Evolutionary conservation across 2,113 vertebrate species (phyloP), one percentile per base, ranked within the genome.

Genomic region (Chitala chitala): DNA sequence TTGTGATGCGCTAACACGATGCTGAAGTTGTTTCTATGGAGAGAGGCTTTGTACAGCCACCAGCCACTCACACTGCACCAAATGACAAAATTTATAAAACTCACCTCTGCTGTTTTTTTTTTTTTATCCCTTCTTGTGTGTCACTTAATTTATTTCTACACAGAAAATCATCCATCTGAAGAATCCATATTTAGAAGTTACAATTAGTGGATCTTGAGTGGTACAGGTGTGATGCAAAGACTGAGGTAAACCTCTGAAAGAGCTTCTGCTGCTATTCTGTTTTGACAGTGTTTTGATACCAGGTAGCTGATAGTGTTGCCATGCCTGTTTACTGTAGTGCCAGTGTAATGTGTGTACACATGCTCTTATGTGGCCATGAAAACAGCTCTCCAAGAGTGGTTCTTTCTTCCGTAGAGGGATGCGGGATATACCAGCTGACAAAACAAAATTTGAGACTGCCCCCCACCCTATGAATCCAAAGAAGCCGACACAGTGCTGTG

Each of bases 121-220:
- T 83, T 83, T 82, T 83, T 76, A 82, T 77, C 78, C 78, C 80
- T 73, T 84, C 80, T 83, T 88, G 81, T 81, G 84, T 84, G 81
- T 87, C 79, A 55, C 81, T 85, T 86, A 79, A 82, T 88, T 85
- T 84, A 78, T 85, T 88, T 80, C 76, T 78, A 75, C 80, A 84
- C 86, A 84, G 84, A 81, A 86, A 87, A 86, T 89, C 84, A 82
- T 84, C 71, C 73, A 68, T 82, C 79, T 82, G 79, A 77, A 82
- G 83, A 84, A 80, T 85, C 82, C 83, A 85, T 87, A 85, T 87
- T 83, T 82, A 85, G 81, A 75, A 82, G 68, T 71, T 82, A 50
- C 80, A 75, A 78, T 79, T 80, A 61, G 53, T 77, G 70, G 56
- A 77, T 69, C 42, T 65, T 58, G 71, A 73, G 33, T 36, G 15